Base-by-base conservation (phyloP, 1,140 invertebrate genomes). In the Monomorium pharaonis region DNA sequence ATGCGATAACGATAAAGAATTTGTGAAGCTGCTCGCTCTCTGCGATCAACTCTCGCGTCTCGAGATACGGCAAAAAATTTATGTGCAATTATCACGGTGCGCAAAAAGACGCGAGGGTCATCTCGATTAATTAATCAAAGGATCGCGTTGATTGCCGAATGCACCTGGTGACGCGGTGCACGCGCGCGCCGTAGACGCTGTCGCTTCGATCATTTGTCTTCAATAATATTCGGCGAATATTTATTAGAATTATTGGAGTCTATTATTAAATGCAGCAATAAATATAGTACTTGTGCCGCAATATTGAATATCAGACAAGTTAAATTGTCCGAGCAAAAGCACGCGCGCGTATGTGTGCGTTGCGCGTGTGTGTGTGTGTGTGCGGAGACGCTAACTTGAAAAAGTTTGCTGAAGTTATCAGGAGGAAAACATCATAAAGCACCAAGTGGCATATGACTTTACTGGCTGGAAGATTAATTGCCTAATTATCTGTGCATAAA, bases 401-500 rank as follows among this genome's bases (percentile, higher is more conserved):
- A 24, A 69, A 70, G 42, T 47, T 70, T 12, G 7, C 69, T n/a
- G 6, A 56, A 49, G 49, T 51, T 69, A 77, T 63, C 7, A 42
- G 24, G 58, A 77, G 27, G 24, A 69, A 69, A 37, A 69, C 33
- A 33, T 80, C 30, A 51, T 24, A 51, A 24, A 24, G n/a, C 62
- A 24, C 56, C 58, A 62, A 77, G 60, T 77, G 75, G 27, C 75
- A 77, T 47, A n/a, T 62, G 58, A 77, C 37, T 77, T 63, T 63
- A 54, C 77, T 30, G 37, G 18, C 56, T 47, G 5, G 37, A 74
- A 58, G 67, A 58, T 58, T 72, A 83, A 83, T 83, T 37, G 67
- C 42, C 51, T 83, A 58, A 83, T 72, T 81, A 72, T 83, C 37
- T 83, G 27, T 60, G 37, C 67, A 58, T 47, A 54, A 58, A 58